Base-by-base conservation (phyloP, 2,113 vertebrate species). In the Laterallus jamaicensis region DNA sequence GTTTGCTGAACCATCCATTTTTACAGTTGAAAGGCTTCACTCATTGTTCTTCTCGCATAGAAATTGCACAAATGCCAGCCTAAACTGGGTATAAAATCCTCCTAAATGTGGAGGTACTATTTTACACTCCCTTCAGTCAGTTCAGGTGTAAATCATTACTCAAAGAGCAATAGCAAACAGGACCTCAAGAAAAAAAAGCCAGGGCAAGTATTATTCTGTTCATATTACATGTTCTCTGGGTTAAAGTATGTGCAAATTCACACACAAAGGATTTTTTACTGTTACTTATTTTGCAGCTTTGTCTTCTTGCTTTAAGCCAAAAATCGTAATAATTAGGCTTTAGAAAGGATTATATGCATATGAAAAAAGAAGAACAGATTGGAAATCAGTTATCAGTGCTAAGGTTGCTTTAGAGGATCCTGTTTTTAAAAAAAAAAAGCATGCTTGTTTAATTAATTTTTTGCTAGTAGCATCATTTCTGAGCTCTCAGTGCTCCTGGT, bases 1-100 rank as follows among this genome's bases (percentile, higher is more conserved):
- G 68, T 83, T 93, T 92, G 92, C 87, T 63, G 90, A 88, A 88
- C 95, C 75, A 92, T 67, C 37, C 13, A 28, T 88, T 96, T 97
- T 88, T 60, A 87, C 84, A 86, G 70, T 67, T 70, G 67, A 96
- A 93, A 50, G 42, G 55, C 56, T 96, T 92, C 92, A 77, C 47
- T 94, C n/a, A 82, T 83, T 86, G 52, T 87, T 58, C 40, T 92
- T 71, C 66, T 91, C 60, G 62, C 70, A 76, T 8, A 76, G 63
- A 40, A 89, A 12, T 87, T 89, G 54, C 81, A 95, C 11, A 87
- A 90, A 82, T 69, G 50, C 55, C 52, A 79, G 67, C 50, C 40
- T 80, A 88, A 85, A 90, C 44, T 5, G 50, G 11, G 28, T 88
- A 73, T 58, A 80, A 97, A 95, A 88, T 50, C 32, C 37, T 93